Base-by-base conservation (phyloP, 2,888 invertebrate genomes). In the Sialis fuliginosa region DNA sequence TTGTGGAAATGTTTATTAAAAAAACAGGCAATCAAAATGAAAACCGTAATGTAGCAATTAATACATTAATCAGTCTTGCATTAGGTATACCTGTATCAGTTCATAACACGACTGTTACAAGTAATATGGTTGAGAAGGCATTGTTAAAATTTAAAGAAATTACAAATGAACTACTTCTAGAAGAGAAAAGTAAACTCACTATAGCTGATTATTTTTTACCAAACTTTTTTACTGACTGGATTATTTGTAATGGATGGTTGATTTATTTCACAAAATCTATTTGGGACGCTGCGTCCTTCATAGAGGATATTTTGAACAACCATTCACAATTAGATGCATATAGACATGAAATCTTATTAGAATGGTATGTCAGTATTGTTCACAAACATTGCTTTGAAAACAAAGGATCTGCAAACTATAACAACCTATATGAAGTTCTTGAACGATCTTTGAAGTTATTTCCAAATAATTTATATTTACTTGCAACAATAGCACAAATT, bases 401-500 rank as follows among this genome's bases (percentile, higher is more conserved):
- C 48, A 58, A 60, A 9, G 65, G 64, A 34, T 56, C 56, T 37
- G 63, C 65, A 9, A 57, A 64, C 3, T 66, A 62, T 52, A 57
- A 60, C n/a, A 52, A 66, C 5, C 54, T 72, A 13, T 63, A 66
- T 47, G 60, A 63, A 31, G 62, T 64, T 13, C 53, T 71, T 33
- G 54, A 56, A 39, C 56, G 59, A 32, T 68, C 68, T 0, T 50
- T 44, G 1, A 54, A 58, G 6, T 63, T 63, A 33, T 78, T 69
- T 58, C 76, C 78, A 1, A 70, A 74, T 49, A 80, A 80, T 60
- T 61, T 76, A 45, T 68, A 66, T 48, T 56, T 79, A 6, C 58
- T 78, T 31, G 67, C 73, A 33, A 60, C 68, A 12, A 58, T 69
- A 48, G 66, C 69, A n/a, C 64, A 64, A 48, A 60, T 67, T 46